phyloP scores from a whole-genome alignment of 2,888 invertebrate species.

The Caenorhabditis sp. region DNA sequence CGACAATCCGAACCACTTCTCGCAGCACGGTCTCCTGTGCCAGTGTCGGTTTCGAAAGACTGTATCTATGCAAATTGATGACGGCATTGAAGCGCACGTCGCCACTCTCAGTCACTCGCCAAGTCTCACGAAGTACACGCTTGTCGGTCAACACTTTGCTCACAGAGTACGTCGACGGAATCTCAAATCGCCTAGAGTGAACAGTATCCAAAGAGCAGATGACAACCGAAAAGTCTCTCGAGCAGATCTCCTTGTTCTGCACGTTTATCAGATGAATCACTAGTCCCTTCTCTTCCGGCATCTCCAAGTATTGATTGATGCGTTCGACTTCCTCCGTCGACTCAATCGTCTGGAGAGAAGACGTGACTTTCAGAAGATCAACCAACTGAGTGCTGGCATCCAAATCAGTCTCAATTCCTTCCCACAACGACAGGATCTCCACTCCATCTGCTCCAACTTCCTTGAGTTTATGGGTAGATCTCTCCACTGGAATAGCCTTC shows the following conservation, averaged over 20 bases:
- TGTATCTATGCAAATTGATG: constrained; percentile 75
- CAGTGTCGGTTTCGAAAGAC: constrained; percentile 68
- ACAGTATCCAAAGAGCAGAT: constrained; percentile 43
- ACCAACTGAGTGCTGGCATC: constrained; percentile 72
- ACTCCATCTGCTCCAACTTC: constrained; percentile 72
- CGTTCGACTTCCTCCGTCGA: constrained; percentile 71
- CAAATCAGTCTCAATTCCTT: constrained; percentile 76
- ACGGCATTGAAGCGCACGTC: constrained; percentile 70
- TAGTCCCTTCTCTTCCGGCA: constrained; percentile 60
- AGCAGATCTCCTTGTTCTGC: constrained; percentile 44
- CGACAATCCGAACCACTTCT: constrained; percentile 73
- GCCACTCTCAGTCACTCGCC: constrained; percentile 61
- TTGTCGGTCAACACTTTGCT: constrained; percentile 55
- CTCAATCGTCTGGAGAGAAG: constrained; percentile 71
- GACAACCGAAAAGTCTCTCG: constrained; percentile 39
- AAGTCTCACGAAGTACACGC: constrained; percentile 53
- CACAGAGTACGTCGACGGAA: constrained; percentile 43
- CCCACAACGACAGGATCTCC: constrained; percentile 76
- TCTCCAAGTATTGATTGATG: constrained; percentile 59
- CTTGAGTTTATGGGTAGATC: constrained; percentile 47
- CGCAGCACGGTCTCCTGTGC: constrained; percentile 65
- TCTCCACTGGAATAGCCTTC: constrained; percentile 46
- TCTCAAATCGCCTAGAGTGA: constrained; percentile 40
- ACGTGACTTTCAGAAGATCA: constrained; percentile 54
- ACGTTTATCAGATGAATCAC: constrained; percentile 44